phyloP scores from a whole-genome alignment of 1,140 invertebrate species.

The Cydia splendana region DNA sequence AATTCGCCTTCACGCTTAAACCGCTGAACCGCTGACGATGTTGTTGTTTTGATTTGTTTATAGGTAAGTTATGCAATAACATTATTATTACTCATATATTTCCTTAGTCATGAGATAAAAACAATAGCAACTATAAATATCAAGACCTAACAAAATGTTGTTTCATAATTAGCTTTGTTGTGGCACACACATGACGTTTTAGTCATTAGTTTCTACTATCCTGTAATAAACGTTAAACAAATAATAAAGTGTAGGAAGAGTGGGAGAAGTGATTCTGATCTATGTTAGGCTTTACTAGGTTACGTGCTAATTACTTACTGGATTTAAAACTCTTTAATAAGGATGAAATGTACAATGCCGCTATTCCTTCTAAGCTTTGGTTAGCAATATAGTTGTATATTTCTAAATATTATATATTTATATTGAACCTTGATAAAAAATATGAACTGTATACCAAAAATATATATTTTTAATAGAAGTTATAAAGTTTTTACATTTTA shows the following conservation, averaged over 20 bases:
- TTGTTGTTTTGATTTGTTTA: neutral
- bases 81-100: neutral
- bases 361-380: neutral
- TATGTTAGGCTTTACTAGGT: no score
- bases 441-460: no score
- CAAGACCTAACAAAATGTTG: neutral
- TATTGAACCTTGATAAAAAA: no score
- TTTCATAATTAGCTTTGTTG: neutral
- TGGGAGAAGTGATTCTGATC: no score
- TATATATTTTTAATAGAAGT: no score
- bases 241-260: neutral
- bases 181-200: neutral
- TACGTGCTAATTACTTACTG: no score
- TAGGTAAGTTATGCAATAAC: neutral
- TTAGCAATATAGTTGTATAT: neutral
- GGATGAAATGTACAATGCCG: neutral
- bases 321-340: no score
- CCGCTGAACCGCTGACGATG: no score
- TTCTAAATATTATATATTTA: no score
- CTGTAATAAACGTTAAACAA: neutral
- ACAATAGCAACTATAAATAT: constrained; percentile 8
- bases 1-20: no score
- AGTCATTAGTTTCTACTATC: neutral
- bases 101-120: constrained; percentile 5
- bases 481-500: no score